Base-by-base conservation (phyloP, 2,888 invertebrate species). In the Cheilosia variabilis region DNA sequence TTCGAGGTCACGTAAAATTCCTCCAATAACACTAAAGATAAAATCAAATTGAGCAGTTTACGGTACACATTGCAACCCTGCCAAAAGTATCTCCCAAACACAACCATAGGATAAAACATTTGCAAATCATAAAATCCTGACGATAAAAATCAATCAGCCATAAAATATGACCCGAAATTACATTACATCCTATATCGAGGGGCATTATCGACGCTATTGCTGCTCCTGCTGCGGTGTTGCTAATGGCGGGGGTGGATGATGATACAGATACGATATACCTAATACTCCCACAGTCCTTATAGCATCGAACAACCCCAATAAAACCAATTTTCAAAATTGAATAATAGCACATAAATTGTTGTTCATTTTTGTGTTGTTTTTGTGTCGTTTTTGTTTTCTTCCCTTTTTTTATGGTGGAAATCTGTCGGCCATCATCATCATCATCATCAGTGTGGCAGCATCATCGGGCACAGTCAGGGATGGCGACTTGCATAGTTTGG, bases 91-190 rank as follows among this genome's bases (percentile, higher is more conserved):
- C 41, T 71, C 19, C 43, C n/a, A 43, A 45, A n/a, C 45, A 60
- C 31, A 1, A 22, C 41, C 43, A 27, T 24, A 50, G 41, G n/a
- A 43, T 34, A 24, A 52, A 71, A 66, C 86, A 77, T 77, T 86
- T 86, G 80, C 86, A 81, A 86, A 86, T 86, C 86, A 77, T 86
- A 86, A 86, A 86, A 86, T 53, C 57, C 66, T 15, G 69, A 76
- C 88, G 82, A 88, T 89, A 88, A 89, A 89, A 89, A 89, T 89
- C 89, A 88, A 89, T 89, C 89, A 89, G 87, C 88, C 87, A 88
- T 89, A 88, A 89, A 89, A 88, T 89, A 89, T 89, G 88, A 86
- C 86, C 86, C 72, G 66, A 81, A 81, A 86, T 66, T 86, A 86
- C 86, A 86, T 81, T 81, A 86, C 86, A 81, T 80, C 75, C 84